These are phyloP conservation scores for Sussaba pulchella DNA, from an alignment of 2,888 invertebrate species.

Conservation along the genomic window DNA sequence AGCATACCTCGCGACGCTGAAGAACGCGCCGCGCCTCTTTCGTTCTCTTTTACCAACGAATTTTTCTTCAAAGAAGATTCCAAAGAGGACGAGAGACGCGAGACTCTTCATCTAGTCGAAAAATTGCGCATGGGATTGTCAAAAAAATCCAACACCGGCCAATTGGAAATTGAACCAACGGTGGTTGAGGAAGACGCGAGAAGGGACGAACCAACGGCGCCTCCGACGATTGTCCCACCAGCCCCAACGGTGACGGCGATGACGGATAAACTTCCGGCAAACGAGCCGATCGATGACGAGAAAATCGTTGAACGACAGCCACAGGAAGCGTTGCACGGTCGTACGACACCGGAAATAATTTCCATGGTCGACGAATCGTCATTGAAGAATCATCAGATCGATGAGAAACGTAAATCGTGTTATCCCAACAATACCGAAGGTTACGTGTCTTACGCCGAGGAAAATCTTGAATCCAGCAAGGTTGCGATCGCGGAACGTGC, in stretches of 20 bases:
- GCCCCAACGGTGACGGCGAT: slow-evolving; percentile 41
- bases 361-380: slow-evolving; percentile 53
- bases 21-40: slow-evolving; percentile 86
- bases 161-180: slow-evolving; percentile 84
- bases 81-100: slow-evolving; percentile 93
- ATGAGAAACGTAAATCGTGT: slow-evolving; percentile 79
- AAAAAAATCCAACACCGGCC: slow-evolving; percentile 88
- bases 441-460: slow-evolving; percentile 78
- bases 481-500: slow-evolving; percentile 82
- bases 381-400: slow-evolving; percentile 73
- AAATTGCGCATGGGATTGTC: slow-evolving; percentile 91
- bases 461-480: slow-evolving; percentile 82
- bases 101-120: slow-evolving; percentile 93
- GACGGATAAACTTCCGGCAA: slow-evolving; percentile 44
- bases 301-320: slow-evolving; percentile 39
- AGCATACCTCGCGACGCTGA: slow-evolving; percentile 87
- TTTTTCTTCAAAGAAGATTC: slow-evolving; percentile 91
- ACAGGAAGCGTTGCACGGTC: too few relatives aligned
- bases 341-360: slow-evolving; percentile 65
- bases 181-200: slow-evolving; percentile 80
- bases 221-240: slow-evolving; percentile 39
- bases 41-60: slow-evolving; percentile 88
- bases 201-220: slow-evolving; percentile 72
- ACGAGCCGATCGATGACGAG: slow-evolving; percentile 31
- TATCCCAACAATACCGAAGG: slow-evolving; percentile 77